Conservation (phyloP, 1,140 invertebrate genomes). For the Neocloeon triangulifer region DNA sequence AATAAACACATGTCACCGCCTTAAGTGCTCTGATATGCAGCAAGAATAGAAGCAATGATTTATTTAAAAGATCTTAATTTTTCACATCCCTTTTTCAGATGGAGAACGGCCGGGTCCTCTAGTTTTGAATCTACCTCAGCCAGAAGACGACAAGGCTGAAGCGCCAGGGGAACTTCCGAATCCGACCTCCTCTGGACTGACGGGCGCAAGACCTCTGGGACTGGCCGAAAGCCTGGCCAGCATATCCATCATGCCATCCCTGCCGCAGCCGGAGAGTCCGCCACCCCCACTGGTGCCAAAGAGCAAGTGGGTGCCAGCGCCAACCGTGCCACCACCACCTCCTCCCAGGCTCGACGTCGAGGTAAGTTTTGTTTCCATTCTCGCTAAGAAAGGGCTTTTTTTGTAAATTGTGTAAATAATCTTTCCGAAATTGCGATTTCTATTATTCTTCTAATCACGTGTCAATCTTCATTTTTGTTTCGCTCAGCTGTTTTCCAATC, state of each 20-base stretch:
- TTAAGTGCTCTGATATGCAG: too few species aligned
- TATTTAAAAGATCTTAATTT: too few species aligned
- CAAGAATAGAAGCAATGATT: too few species aligned
- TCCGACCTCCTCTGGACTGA: constrained; percentile 41
- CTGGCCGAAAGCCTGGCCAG: constrained; percentile 15
- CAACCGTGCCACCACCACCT: constrained; percentile 25
- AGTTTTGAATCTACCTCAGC: too few species aligned
- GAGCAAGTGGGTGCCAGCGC: too few species aligned
- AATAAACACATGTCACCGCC: too few species aligned
- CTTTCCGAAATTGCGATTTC: not conserved
- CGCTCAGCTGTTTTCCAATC: too few species aligned
- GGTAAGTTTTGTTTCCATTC: constrained; percentile 19
- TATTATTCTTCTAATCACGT: not conserved
- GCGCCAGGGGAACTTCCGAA: constrained; percentile 51
- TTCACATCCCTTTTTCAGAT: too few species aligned
- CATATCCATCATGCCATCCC: constrained; percentile 5
- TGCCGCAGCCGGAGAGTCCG: constrained; percentile 2
- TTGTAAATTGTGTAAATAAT: not conserved
- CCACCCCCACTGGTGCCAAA: not conserved
- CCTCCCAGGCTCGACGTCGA: constrained; percentile 39
- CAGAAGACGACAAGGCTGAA: constrained; percentile 34
- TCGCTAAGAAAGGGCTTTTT: too few species aligned
- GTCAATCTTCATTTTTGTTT: not conserved
- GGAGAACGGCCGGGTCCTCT: too few species aligned
- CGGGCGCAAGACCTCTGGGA: constrained; percentile 49